phyloP scores from a whole-genome alignment of 2,888 invertebrate species.

The Hermaeophaga mercurialis region DNA sequence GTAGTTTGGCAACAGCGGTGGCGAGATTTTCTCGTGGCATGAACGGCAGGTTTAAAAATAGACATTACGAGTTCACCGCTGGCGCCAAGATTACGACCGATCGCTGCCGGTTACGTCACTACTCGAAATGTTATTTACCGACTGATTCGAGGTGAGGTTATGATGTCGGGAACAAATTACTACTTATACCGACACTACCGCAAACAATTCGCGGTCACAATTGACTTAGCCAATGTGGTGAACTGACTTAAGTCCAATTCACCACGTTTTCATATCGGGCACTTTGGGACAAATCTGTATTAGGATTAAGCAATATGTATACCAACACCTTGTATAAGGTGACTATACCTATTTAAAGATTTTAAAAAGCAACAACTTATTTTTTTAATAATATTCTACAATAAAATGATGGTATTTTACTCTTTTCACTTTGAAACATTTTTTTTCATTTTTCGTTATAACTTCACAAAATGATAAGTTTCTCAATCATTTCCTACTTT shows the following conservation, averaged over 20 bases:
- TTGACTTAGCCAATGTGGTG: neutral
- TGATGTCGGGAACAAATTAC: slow-evolving; percentile 5
- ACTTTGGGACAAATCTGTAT: too few species aligned
- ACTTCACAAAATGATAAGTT: too few species aligned
- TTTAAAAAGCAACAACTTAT: too few species aligned
- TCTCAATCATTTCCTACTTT: too few species aligned
- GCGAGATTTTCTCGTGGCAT: slow-evolving; percentile 30
- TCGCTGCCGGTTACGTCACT: slow-evolving; percentile 61
- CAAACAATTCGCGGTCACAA: neutral
- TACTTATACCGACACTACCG: neutral
- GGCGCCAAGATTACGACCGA: slow-evolving; percentile 65
- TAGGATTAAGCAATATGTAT: too few species aligned
- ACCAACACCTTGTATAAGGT: too few species aligned
- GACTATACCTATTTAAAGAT: too few species aligned
- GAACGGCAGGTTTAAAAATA: slow-evolving; percentile 57
- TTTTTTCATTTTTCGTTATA: too few species aligned
- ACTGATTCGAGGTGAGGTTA: slow-evolving; percentile 21
- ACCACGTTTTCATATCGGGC: too few species aligned
- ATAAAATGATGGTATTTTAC: too few species aligned
- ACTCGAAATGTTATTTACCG: slow-evolving; percentile 42
- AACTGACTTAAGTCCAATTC: neutral
- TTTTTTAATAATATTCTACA: too few species aligned
- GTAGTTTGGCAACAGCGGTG: slow-evolving; percentile 2
- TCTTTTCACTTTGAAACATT: too few species aligned
- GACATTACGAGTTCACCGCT: slow-evolving; percentile 62